These are phyloP conservation scores for Aurelia sp. DNA, from an alignment of 30 jellyfish, hydroid and myxozoan species.

Conservation along the genomic window DNA sequence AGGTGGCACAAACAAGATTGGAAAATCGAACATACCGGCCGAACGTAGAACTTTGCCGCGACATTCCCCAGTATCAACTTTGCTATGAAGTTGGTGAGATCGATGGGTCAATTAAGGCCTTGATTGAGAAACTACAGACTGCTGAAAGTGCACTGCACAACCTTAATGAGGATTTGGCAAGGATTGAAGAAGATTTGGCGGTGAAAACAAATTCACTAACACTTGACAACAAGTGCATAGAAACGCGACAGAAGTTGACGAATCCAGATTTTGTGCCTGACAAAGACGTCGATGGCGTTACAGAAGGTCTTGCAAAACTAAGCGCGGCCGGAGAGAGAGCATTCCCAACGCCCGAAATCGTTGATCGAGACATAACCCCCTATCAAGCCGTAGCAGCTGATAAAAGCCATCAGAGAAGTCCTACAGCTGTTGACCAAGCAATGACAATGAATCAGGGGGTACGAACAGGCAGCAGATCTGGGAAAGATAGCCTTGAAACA, in stretches of 20 bases:
- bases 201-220: constrained; percentile 82
- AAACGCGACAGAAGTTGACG: constrained; percentile 69
- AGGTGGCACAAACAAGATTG: constrained; percentile 98
- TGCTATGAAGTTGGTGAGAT: constrained; percentile 97
- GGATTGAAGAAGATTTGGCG: constrained; percentile 86
- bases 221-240: constrained; percentile 89
- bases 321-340: constrained; percentile 45
- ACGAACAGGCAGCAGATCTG: constrained; percentile 16
- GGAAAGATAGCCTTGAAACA: constrained; percentile 52
- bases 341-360: constrained; percentile 32
- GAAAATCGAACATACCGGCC: constrained; percentile 90
- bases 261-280: constrained; percentile 54
- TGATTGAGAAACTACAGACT: constrained; percentile 72
- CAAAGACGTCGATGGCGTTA: constrained; percentile 29
- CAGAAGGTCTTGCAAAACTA: constrained; percentile 33
- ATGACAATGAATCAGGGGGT: neutral
- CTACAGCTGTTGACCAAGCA: neutral
- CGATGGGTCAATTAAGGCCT: constrained; percentile 82
- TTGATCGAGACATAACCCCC: constrained; percentile 53
- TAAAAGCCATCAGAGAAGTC: neutral
- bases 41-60: constrained; percentile 94
- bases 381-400: constrained; percentile 18
- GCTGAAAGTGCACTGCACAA: constrained; percentile 90
- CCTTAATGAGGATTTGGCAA: constrained; percentile 78
- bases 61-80: constrained; percentile 94